Percentiles rank a stretch among this genome's conserved stretches.
Conservation (phyloP, 2,113 vertebrate genomes). For the Paraplagusia blochii region DNA sequence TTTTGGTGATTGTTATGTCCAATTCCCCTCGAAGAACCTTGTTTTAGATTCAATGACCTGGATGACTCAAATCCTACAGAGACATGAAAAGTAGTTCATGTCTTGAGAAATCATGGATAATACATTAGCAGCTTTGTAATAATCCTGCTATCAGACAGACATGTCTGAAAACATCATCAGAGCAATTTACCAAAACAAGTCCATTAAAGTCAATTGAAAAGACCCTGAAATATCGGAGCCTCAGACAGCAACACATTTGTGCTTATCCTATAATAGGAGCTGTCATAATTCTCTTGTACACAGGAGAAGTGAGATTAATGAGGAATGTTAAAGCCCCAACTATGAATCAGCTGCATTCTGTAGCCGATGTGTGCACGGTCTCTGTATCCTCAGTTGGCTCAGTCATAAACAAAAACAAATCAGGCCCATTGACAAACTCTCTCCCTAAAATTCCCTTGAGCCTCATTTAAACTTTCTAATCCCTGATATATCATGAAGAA, state of each 20-base stretch:
- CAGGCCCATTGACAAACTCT: conserved; percentile 5
- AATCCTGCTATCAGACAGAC: neutral
- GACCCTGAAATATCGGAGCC: conserved; percentile 7
- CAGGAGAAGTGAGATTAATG: conserved; percentile 1
- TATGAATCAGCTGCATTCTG: conserved; percentile 21
- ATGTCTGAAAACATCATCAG: neutral
- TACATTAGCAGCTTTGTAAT: neutral
- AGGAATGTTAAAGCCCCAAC: conserved; percentile 22
- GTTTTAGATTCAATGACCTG: no score
- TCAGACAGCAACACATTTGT: neutral
- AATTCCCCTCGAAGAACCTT: no score
- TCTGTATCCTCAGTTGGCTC: conserved; percentile 1
- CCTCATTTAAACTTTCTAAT: neutral
- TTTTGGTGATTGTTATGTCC: no score
- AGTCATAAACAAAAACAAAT: conserved; percentile 7
- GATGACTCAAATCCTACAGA: no score
- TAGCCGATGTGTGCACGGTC: conserved; percentile 7
- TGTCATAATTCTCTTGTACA: conserved; percentile 21
- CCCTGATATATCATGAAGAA: conserved; percentile 4
- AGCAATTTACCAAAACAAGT: neutral
- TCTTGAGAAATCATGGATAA: neutral
- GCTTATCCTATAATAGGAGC: conserved; percentile 27
- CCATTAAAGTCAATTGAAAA: conserved; percentile 7
- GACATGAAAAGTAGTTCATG: no score
- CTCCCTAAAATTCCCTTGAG: neutral